Percentiles rank a stretch among this genome's conserved stretches.
phyloP scores from a whole-genome alignment of 2,888 invertebrate species.

The Leucania comma region DNA sequence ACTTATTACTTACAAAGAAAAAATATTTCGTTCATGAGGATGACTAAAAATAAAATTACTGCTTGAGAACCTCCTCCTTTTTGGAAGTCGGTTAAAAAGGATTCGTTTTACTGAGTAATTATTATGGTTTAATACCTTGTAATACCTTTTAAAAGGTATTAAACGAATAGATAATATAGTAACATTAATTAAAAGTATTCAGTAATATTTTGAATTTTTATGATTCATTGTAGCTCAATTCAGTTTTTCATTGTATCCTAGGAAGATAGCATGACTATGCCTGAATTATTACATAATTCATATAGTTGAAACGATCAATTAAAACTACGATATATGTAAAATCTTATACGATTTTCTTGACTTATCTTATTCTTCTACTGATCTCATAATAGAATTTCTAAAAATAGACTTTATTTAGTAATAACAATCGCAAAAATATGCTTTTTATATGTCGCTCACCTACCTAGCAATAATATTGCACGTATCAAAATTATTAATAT shows the following conservation, averaged over 20 bases:
- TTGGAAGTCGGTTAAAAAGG: no score
- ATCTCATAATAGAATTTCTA: conserved; percentile 29
- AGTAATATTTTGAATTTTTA: no score
- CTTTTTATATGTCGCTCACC: background rate
- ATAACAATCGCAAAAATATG: conserved; percentile 28
- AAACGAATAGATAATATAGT: background rate
- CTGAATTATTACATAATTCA: conserved; percentile 10
- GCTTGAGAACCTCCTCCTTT: no score
- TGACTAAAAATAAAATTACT: no score
- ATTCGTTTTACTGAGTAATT: no score
- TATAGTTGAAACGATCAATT: conserved; percentile 5
- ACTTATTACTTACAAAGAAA: background rate
- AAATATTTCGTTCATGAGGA: no score
- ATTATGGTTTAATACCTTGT: background rate
- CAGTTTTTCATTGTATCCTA: background rate
- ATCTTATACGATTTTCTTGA: conserved; percentile 16
- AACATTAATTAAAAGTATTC: no score
- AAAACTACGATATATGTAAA: conserved; percentile 15
- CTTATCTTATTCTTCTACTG: conserved; percentile 12
- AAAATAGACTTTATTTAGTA: conserved; percentile 18
- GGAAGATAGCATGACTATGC: background rate
- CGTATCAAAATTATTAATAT: no score
- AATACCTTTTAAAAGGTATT: background rate
- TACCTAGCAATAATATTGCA: no score
- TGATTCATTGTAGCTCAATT: background rate